A percentile compares a stretch with the other conserved stretches of the same genome.
Conservation (phyloP, 2,888 invertebrate species). For the Lobophora halterata region DNA sequence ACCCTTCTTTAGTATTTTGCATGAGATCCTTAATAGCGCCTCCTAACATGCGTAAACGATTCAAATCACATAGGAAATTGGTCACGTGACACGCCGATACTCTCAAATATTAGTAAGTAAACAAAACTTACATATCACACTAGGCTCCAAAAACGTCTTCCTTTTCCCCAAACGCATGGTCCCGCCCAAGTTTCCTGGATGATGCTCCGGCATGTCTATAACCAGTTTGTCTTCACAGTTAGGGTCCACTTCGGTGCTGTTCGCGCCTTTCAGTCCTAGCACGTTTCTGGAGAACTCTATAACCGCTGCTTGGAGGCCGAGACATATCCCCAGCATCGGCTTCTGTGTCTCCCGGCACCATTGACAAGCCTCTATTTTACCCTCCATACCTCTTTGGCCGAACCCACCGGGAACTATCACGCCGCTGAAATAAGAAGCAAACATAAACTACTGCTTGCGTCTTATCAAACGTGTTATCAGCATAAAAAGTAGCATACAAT, state of each 20-base stretch:
- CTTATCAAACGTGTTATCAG: too few species aligned
- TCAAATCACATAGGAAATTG: too few species aligned
- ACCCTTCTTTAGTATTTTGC: too few species aligned
- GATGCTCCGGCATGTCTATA: constrained; percentile 99
- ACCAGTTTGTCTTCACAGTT: constrained; percentile 89
- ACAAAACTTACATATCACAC: constrained; percentile 81
- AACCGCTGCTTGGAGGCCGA: constrained; percentile 98
- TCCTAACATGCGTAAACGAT: too few species aligned
- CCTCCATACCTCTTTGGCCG: constrained; percentile 96
- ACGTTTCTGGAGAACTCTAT: constrained; percentile 97
- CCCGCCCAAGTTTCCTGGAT: constrained; percentile 95
- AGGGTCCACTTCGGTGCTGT: constrained; percentile 92
- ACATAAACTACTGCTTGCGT: too few species aligned
- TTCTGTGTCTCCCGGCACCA: constrained; percentile 95
- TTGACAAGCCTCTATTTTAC: constrained; percentile 95
- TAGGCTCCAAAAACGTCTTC: constrained; percentile 88
- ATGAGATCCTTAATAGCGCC: too few species aligned
- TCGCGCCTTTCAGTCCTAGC: constrained; percentile 87
- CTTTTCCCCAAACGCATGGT: constrained; percentile 99
- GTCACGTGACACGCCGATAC: too few species aligned
- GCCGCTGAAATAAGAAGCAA: constrained; percentile 81
- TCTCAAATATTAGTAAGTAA: too few species aligned
- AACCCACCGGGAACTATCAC: constrained; percentile 99
- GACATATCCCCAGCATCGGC: constrained; percentile 97
- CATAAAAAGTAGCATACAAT: too few species aligned